Evolutionary conservation across 1,140 invertebrate species (phyloP), one percentile per base, ranked within the genome.

Genomic region (Zaprionus kolodkinae): DNA sequence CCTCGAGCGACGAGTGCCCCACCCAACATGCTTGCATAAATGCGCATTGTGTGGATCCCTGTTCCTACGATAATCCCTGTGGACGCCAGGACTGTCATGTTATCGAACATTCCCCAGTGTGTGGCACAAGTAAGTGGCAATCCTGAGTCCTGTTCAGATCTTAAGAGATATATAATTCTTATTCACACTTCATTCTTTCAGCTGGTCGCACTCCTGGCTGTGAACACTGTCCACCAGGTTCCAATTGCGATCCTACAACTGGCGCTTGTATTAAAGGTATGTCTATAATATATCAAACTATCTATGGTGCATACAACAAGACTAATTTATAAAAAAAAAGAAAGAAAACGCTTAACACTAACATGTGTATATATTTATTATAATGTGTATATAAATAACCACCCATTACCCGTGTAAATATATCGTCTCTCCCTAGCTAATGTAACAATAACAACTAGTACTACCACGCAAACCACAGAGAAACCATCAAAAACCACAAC

Each of bases 181-280:
- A 64, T 61, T 61, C 35, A 1, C 1, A 56, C 50, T 35, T 35
- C 4, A 38, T 33, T 60, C 6, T 60, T 38, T 40, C 55, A 91
- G 87, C 56, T 61, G 85, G 85, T 48, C 91, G 91, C 38, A 90
- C 85, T 25, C 78, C 93, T 55, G 94, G 93, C 43, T 97, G 96
- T 90, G 94, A 95, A 13, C 95, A 96, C 76, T 97, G 96, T 92
- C 95, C 96, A 67, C 94, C 95, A 38, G 96, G 96, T 65, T 94
- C 95, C 25, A 93, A 94, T 17, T 97, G 96, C 76, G 95, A 97
- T 93, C 94, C 95, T 43, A 94, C 94, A 55, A 96, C 96, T 7
- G 96, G 96, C 17, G 96, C 95, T 60, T 97, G 96, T 91, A 94
- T 96, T 72, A 95, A 96, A 95, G 96, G 96, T 96, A 95, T 77